Evolutionary conservation across 2,113 vertebrate species (phyloP).

Genomic region (Vulpes vulpes): DNA sequence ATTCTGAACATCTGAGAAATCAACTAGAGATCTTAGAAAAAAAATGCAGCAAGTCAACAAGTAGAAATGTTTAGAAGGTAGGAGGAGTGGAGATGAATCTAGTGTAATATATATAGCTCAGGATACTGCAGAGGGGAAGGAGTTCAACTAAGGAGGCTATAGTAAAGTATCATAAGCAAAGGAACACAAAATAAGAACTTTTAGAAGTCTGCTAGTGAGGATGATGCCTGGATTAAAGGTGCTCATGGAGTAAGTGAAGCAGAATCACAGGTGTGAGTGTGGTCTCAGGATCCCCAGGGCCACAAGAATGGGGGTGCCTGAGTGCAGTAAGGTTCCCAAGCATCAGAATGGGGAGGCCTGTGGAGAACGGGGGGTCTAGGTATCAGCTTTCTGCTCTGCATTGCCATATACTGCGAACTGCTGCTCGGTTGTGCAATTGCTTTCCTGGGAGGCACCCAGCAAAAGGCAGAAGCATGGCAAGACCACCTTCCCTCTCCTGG

Average conservation of each 20-base stretch:
- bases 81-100: background rate
- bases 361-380: background rate
- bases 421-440: background rate
- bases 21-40: background rate
- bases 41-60: background rate
- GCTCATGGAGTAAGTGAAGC: background rate
- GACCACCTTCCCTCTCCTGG: background rate
- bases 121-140: background rate
- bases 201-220: background rate
- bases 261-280: background rate
- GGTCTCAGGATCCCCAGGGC: background rate
- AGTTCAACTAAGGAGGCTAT: background rate
- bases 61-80: background rate
- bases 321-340: background rate
- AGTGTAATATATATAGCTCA: background rate
- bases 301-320: background rate
- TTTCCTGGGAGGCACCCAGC: background rate
- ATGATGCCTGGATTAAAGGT: background rate
- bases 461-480: background rate
- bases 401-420: background rate
- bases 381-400: background rate
- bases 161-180: background rate
- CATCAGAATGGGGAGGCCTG: background rate
- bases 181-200: background rate
- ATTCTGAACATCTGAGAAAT: background rate